Conservation (phyloP, 2,797 vertebrate genomes). For the Lagodon rhomboides region DNA sequence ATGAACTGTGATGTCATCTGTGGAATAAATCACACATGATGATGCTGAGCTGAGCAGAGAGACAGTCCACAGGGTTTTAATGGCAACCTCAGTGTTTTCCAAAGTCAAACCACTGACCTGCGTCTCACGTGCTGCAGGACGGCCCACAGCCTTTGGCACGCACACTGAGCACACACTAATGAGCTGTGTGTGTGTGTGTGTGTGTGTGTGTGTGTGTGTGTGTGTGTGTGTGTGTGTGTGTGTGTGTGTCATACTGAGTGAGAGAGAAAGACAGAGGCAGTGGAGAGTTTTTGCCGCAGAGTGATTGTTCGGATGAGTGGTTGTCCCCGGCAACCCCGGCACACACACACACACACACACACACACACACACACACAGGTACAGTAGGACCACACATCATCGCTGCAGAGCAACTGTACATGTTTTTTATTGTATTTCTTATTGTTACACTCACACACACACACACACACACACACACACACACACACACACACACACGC, state of each 20-base stretch:
- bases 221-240: slow-evolving; percentile 25
- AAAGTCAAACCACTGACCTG: slow-evolving; percentile 74
- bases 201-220: slow-evolving; percentile 27
- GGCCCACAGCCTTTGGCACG: slow-evolving; percentile 53
- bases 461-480: not conserved
- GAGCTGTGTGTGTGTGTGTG: slow-evolving; percentile 33
- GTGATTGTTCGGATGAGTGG: slow-evolving; percentile 61
- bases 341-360: not conserved
- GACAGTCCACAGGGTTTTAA: not conserved
- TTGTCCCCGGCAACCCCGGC: slow-evolving; percentile 35
- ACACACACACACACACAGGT: not conserved
- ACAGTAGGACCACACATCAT: not conserved
- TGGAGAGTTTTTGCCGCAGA: slow-evolving; percentile 62
- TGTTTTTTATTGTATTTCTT: not conserved
- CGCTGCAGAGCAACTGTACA: not conserved
- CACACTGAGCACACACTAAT: slow-evolving; percentile 65
- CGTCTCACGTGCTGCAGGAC: slow-evolving; percentile 61
- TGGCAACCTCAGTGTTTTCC: slow-evolving; percentile 36
- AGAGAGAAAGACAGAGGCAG: slow-evolving; percentile 3
- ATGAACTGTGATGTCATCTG: not conserved
- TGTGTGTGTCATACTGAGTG: slow-evolving; percentile 22
- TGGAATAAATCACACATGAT: not conserved
- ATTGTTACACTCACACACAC: not conserved
- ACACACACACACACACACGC: not conserved
- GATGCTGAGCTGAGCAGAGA: not conserved